Evolutionary conservation across 2,797 vertebrate genomes (phyloP).

Genomic region (Crossoptilon crossoptilon): DNA sequence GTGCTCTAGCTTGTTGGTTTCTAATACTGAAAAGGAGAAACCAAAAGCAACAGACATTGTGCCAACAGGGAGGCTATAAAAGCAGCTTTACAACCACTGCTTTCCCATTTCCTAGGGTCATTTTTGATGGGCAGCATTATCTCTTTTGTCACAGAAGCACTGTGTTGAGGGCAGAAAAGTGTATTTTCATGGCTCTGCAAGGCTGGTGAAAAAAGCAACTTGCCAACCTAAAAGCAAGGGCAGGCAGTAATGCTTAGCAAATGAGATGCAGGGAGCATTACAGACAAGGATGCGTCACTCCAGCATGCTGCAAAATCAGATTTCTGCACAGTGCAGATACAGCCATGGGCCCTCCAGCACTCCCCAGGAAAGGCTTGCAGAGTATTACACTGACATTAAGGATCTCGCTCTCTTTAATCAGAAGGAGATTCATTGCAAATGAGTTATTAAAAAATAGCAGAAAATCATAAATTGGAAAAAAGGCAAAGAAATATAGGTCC

Average conservation of each 20-base stretch:
- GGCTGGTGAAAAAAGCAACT: constrained; percentile 28
- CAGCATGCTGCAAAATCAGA: background rate
- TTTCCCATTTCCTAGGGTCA: constrained; percentile 57
- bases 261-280: constrained; percentile 14
- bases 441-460: constrained; percentile 4
- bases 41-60: background rate
- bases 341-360: background rate
- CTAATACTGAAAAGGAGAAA: background rate
- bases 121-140: constrained; percentile 60
- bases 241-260: constrained; percentile 34
- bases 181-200: constrained; percentile 38
- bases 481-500: background rate
- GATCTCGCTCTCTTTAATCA: background rate
- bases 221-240: constrained; percentile 35
- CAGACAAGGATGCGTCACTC: background rate
- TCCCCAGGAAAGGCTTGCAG: background rate
- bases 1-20: background rate
- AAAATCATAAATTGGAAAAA: background rate
- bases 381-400: background rate
- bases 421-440: background rate
- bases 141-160: constrained; percentile 15
- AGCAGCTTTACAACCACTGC: constrained; percentile 44
- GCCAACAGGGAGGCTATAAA: constrained; percentile 36
- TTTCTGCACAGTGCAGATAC: background rate
- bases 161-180: constrained; percentile 39